Conservation (phyloP, 37 sponge, comb jelly and placozoan genomes). For the Geodia barretti region DNA sequence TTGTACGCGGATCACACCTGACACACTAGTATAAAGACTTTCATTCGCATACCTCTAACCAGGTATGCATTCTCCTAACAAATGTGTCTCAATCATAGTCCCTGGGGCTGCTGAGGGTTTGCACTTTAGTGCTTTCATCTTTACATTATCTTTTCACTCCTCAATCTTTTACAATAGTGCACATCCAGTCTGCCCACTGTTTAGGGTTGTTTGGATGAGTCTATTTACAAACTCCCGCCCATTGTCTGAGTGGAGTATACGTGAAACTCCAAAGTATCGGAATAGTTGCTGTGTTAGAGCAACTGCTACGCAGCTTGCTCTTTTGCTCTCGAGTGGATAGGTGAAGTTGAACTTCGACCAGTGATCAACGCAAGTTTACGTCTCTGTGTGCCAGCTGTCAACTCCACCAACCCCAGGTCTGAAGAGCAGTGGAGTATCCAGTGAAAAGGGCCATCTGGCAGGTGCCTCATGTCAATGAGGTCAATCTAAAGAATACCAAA, state of each 20-base stretch:
- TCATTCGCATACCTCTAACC: no score
- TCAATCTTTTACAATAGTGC: no score
- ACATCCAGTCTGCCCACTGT: constrained; percentile 17
- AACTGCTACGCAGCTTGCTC: constrained; percentile 4
- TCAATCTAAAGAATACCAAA: constrained; percentile 28
- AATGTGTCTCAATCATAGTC: no score
- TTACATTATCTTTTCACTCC: no score
- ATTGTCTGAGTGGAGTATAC: constrained; percentile 44
- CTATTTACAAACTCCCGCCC: constrained; percentile 29
- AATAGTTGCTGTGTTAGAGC: constrained; percentile 11
- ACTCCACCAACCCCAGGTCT: constrained; percentile 21
- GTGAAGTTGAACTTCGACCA: constrained; percentile 58
- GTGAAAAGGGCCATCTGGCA: constrained; percentile 19
- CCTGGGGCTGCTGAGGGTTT: no score
- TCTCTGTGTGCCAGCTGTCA: constrained; percentile 22
- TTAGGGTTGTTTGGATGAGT: constrained; percentile 12
- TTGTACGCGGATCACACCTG: no score
- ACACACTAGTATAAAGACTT: no score
- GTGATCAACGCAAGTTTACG: constrained; percentile 35
- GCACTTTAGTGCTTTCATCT: no score
- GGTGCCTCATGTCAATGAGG: constrained; percentile 47
- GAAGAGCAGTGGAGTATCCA: constrained; percentile 46
- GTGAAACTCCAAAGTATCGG: constrained; percentile 28
- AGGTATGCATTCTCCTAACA: no score
- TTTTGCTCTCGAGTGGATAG: constrained; percentile 21